Conservation (phyloP, 2,888 invertebrate species). For the Bugula neritina region DNA sequence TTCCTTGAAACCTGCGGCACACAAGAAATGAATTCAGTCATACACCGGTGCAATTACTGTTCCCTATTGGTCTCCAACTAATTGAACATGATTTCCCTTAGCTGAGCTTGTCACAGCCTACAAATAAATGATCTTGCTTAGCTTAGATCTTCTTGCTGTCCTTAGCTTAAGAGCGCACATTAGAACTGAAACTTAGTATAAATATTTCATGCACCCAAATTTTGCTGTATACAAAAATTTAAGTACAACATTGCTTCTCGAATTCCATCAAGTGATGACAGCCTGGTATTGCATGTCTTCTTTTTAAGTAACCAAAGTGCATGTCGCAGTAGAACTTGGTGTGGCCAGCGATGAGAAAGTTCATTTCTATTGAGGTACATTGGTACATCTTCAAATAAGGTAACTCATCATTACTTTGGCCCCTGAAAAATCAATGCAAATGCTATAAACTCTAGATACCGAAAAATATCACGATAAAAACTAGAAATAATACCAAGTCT, state of each 20-base stretch:
- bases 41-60: background rate
- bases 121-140: too few relatives aligned
- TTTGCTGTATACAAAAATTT: too few relatives aligned
- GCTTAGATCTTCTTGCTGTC: too few relatives aligned
- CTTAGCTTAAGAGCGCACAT: too few relatives aligned
- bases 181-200: too few relatives aligned
- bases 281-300: background rate
- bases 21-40: background rate
- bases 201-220: too few relatives aligned
- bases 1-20: too few relatives aligned
- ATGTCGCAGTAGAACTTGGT: background rate
- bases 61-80: background rate
- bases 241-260: too few relatives aligned
- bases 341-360: constrained; percentile 10
- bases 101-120: background rate
- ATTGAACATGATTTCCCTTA: background rate
- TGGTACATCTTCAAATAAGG: too few relatives aligned
- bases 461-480: background rate
- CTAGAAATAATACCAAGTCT: background rate
- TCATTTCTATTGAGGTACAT: background rate
- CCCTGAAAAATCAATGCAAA: background rate
- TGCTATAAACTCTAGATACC: too few relatives aligned
- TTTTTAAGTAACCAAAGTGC: constrained; percentile 6
- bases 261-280: background rate
- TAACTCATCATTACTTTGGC: background rate